These are phyloP conservation scores for Tenthredo notha DNA, from an alignment of 2,888 invertebrate species.

Conservation along the genomic window DNA sequence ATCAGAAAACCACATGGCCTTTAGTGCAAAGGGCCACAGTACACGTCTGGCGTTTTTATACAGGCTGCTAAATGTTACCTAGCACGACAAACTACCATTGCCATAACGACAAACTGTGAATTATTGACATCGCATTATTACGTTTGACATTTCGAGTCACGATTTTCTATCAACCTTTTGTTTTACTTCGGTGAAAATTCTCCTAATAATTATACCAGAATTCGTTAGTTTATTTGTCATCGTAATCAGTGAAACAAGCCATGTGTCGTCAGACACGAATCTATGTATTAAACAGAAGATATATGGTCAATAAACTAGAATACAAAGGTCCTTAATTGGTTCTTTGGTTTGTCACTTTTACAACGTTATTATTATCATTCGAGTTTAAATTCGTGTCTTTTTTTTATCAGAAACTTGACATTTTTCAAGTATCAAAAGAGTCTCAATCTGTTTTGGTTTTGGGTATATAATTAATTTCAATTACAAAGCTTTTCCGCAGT, in stretches of 20 bases:
- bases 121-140: conserved; percentile 61
- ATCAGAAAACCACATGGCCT: conserved; percentile 67
- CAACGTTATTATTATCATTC: background rate
- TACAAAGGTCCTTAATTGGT: background rate
- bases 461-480: background rate
- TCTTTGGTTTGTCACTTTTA: background rate
- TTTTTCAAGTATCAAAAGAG: background rate
- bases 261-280: conserved; percentile 9
- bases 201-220: background rate
- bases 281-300: background rate
- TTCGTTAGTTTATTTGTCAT: background rate
- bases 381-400: background rate
- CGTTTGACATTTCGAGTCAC: conserved; percentile 24
- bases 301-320: background rate
- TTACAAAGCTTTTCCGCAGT: background rate
- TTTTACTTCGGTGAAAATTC: background rate
- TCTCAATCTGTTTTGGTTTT: background rate
- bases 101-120: conserved; percentile 58
- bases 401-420: background rate
- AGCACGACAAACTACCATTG: conserved; percentile 67
- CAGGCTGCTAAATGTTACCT: conserved; percentile 62
- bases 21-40: conserved; percentile 39
- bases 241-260: background rate
- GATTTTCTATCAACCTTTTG: conserved; percentile 1
- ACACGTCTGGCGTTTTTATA: conserved; percentile 34